Base-by-base conservation (phyloP, 2,888 invertebrate genomes). In the Luperina nickerlii region DNA sequence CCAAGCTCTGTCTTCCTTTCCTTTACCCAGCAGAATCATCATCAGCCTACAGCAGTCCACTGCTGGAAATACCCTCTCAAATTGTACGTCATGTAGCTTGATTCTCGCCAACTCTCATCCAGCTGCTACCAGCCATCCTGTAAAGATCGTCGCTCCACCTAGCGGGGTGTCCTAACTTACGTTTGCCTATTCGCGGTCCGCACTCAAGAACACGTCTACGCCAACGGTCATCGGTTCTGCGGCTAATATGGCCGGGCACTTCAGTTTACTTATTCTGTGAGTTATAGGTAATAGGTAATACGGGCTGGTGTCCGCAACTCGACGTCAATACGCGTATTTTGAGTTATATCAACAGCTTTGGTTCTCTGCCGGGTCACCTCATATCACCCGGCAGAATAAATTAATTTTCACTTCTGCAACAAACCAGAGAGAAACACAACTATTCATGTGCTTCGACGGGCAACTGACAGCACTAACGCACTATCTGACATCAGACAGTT, bases 401-500 rank as follows among this genome's bases (percentile, higher is more conserved):
- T 38, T 18, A 51, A 51, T 45, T 57, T n/a, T 45, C n/a, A 18
- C 11, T 48, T 74, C 15, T 63, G 9, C 7, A 62, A 24, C 18
- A 71, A 51, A 42, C 51, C 38, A 54, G n/a, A n/a, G 9, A 32
- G 20, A n/a, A 69, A 67, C 62, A 70, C 15, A 74, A 3, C 7
- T 15, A 24, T 38, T 1, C 7, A 60, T n/a, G 0, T 63, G 9
- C 63, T 60, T 1, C 18, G 15, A 42, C 15, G 6, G 32, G 27
- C 7, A n/a, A 13, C 7, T 27, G 74, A 71, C 73, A 76, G 73
- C 71, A 62, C 57, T 83, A 72, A 83, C 71, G 42, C 60, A n/a
- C 48, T 66, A 54, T 66, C 78, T 72, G 76, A 54, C 71, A 85
- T 18, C 18, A 18, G 72, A 66, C 74, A 85, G 66, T 74, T 75